Evolutionary conservation across 2,888 invertebrate genomes (phyloP), one percentile per base, ranked within the genome.

Genomic region (Hypolimnas misippus): DNA sequence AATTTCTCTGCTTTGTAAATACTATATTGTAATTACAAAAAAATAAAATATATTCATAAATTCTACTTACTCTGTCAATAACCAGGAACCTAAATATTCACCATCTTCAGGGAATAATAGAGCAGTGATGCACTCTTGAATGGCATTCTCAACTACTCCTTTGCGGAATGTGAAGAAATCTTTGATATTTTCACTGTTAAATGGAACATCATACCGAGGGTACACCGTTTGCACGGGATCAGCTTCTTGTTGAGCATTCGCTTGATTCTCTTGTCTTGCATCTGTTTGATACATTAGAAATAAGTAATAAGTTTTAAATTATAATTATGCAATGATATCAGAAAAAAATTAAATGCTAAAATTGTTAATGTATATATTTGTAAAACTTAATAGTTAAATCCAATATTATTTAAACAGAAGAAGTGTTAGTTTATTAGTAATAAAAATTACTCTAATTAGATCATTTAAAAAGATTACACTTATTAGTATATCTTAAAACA

Each of bases 1-100:
- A n/a, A n/a, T n/a, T n/a, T n/a, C n/a, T n/a, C n/a, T n/a, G n/a
- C n/a, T n/a, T n/a, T n/a, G n/a, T n/a, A n/a, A n/a, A n/a, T n/a
- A n/a, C n/a, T n/a, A n/a, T n/a, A n/a, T n/a, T n/a, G n/a, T n/a
- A n/a, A n/a, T n/a, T n/a, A n/a, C n/a, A n/a, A n/a, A n/a, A n/a
- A n/a, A n/a, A n/a, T n/a, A n/a, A n/a, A n/a, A n/a, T n/a, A n/a
- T n/a, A n/a, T n/a, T n/a, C n/a, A n/a, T n/a, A n/a, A n/a, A n/a
- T n/a, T n/a, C n/a, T n/a, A 91, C 94, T 86, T 92, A 97, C 97
- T 97, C 96, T 29, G 97, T 96, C 33, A 97, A 86, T 59, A 97
- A 89, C 96, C 96, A 97, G 42, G 95, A 94, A 40, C 96, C 96
- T 62, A 95, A 80, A 56, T 96, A 86, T 68, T 94, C 94, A 29